These are phyloP conservation scores for human DNA, from an alignment of 2,113 vertebrate species.

Conservation along the genomic window DNA sequence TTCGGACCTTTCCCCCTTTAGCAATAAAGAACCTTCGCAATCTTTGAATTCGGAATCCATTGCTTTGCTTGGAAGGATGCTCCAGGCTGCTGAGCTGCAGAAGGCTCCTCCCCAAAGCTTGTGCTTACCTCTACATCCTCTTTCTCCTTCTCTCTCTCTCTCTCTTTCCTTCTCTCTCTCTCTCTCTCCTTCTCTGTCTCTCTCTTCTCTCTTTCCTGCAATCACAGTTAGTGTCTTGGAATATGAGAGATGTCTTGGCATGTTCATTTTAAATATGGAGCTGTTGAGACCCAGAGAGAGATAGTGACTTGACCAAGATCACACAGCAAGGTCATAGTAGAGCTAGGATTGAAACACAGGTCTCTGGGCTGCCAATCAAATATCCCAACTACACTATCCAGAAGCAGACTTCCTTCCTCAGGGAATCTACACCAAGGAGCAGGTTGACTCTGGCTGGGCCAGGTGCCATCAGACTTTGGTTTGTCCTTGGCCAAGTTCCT, in stretches of 20 bases:
- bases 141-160: not conserved
- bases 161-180: not conserved
- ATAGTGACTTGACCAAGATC: not conserved
- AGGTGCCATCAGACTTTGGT: not conserved
- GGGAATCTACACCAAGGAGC: not conserved
- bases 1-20: slow-evolving; percentile 73
- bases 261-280: not conserved
- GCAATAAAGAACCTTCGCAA: slow-evolving; percentile 80
- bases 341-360: not conserved
- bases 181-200: too few species aligned
- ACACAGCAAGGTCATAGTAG: not conserved
- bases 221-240: not conserved
- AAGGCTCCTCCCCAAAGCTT: slow-evolving; percentile 23
- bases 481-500: not conserved
- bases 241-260: not conserved
- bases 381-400: not conserved
- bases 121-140: not conserved
- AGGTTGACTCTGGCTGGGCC: slow-evolving; percentile 51
- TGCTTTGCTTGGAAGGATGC: slow-evolving; percentile 55
- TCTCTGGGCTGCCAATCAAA: not conserved
- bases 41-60: slow-evolving; percentile 77
- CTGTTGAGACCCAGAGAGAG: not conserved
- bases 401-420: not conserved
- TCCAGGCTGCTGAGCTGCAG: not conserved
- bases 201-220: not conserved